Evolutionary conservation across 2,113 vertebrate genomes (phyloP), one percentile per base, ranked within the genome.

Genomic region (Myotis brandtii): DNA sequence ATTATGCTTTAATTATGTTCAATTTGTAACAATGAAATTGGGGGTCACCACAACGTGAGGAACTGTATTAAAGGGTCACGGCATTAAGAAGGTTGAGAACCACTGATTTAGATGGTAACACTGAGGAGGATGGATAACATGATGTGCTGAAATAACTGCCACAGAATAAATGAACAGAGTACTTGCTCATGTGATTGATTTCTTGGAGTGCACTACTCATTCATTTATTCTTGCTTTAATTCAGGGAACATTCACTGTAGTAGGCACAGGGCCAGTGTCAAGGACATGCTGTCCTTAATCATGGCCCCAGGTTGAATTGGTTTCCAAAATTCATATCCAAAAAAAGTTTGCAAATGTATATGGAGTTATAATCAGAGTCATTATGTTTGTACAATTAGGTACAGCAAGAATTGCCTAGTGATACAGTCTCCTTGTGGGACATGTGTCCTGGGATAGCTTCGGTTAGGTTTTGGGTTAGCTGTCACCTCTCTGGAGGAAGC

Each of bases 251-350:
- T 48, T 93, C 66, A 67, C 91, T 80, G 82, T 13, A 34, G 20
- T 30, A 43, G 40, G 79, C 12, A 62, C 25, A 64, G 54, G 37
- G 56, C 80, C 80, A 54, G 56, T 14, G 0, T 30, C 34, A 73
- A 88, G 34, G 32, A 92, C 27, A 11, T 40, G n/a, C 12, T 73
- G 10, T 82, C 59, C 37, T 86, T 83, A 72, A 50, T 59, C 32
- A 43, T 27, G 34, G 34, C 13, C 25, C n/a, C 11, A 64, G 52
- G 56, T 34, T 81, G 62, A 91, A 82, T 2, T 2, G 80, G 48
- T 90, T 92, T 59, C 18, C 70, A 87, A 81, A 95, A 95, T 91
- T 93, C 23, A 59, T 43, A 70, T 69, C 80, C 6, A 62, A 30
- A 25, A 67, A 72, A 86, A 48, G 43, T 89, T 81, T n/a, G 37